Evolutionary conservation across 2,797 vertebrate species (phyloP).

Genomic region (Babyrousa celebensis): DNA sequence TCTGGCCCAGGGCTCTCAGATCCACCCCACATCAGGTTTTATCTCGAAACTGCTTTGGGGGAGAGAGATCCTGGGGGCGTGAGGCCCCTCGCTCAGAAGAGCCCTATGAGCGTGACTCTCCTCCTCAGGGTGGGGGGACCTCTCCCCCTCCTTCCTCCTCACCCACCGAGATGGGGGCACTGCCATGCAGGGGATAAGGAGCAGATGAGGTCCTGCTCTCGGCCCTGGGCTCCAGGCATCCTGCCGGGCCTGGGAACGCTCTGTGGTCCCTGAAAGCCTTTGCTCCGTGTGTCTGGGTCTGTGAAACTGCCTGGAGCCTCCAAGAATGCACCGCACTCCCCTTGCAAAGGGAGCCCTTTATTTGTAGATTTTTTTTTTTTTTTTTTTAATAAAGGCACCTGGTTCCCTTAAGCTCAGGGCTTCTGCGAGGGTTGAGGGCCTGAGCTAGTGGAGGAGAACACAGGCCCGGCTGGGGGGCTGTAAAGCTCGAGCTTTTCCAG

Average conservation of each 20-base stretch:
- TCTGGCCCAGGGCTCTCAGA: neutral
- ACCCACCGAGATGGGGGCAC: neutral
- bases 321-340: neutral
- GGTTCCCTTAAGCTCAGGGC: constrained; percentile 69
- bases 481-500: constrained; percentile 77
- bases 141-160: neutral
- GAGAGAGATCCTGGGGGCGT: neutral
- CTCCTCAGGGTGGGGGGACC: neutral
- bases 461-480: constrained; percentile 67
- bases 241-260: neutral
- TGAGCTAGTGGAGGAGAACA: constrained; percentile 66
- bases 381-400: constrained; percentile 75
- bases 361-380: constrained; percentile 12
- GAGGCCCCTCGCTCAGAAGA: neutral
- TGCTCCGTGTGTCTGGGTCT: constrained; percentile 44
- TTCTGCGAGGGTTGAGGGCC: constrained; percentile 53
- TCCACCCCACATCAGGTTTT: too few relatives aligned
- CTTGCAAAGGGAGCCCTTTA: constrained; percentile 65
- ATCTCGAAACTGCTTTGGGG: neutral
- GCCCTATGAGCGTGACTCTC: neutral
- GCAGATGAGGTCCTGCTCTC: neutral
- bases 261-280: neutral
- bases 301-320: constrained; percentile 59
- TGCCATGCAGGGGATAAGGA: neutral
- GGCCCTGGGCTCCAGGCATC: neutral